phyloP scores from a whole-genome alignment of 2,888 invertebrate genomes.

The Orthonychiurus folsomi region DNA sequence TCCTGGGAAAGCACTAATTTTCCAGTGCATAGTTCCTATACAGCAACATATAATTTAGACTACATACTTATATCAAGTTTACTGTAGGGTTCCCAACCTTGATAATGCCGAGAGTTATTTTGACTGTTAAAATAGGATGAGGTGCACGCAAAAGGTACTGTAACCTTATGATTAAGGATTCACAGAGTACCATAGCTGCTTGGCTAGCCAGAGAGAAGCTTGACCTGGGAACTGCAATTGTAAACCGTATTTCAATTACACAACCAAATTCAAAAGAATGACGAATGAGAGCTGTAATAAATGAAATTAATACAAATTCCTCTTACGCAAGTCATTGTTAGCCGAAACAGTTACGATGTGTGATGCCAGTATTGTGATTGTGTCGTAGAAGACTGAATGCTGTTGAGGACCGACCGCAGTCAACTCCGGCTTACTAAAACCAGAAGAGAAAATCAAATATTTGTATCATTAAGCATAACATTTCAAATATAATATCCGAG shows the following conservation, averaged over 20 bases:
- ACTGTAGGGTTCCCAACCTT: conserved; percentile 22
- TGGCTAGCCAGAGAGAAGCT: conserved; percentile 36
- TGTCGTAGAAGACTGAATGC: conserved; percentile 37
- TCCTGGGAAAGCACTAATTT: conserved; percentile 32
- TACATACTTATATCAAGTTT: not conserved
- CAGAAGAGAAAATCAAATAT: conserved; percentile 8
- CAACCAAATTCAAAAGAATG: not conserved
- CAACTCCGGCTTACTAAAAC: conserved; percentile 33
- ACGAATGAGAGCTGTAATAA: not conserved
- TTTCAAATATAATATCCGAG: too few species aligned
- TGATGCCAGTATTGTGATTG: conserved; percentile 34
- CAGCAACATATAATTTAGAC: not conserved
- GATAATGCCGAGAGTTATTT: conserved; percentile 34
- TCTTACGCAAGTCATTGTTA: conserved; percentile 33
- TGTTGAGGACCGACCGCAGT: conserved; percentile 25
- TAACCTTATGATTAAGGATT: conserved; percentile 33
- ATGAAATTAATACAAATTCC: not conserved
- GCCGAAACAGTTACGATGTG: conserved; percentile 34
- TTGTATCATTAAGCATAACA: too few species aligned
- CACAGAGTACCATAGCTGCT: conserved; percentile 34
- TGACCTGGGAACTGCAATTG: conserved; percentile 32
- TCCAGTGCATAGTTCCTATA: conserved; percentile 38
- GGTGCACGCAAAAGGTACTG: conserved; percentile 26
- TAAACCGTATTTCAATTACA: not conserved
- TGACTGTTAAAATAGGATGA: conserved; percentile 36